Evolutionary conservation across 2,113 vertebrate genomes (phyloP).

Genomic region (Tyto alba): DNA sequence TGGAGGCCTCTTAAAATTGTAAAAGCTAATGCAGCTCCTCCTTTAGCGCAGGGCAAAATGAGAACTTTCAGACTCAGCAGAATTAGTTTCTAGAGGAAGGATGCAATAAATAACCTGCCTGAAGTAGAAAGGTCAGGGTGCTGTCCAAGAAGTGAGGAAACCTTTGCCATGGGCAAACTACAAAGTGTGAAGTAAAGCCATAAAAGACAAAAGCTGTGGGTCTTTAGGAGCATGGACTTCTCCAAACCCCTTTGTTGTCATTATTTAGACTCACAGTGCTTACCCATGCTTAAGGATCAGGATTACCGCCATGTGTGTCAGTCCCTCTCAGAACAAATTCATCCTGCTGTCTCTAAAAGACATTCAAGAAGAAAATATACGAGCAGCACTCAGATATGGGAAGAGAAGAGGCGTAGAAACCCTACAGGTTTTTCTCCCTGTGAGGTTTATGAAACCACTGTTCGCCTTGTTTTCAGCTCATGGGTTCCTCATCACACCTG

Average conservation of each 20-base stretch:
- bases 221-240: accelerated
- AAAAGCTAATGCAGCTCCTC: not conserved
- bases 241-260: not conserved
- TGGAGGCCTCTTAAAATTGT: not conserved
- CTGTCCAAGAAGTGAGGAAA: not conserved
- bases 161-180: not conserved
- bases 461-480: conserved; percentile 6
- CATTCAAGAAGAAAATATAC: accelerated
- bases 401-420: not conserved
- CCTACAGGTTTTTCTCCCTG: not conserved
- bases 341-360: not conserved
- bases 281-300: not conserved
- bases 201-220: accelerated
- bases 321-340: not conserved
- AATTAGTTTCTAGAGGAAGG: not conserved
- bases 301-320: accelerated
- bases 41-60: not conserved
- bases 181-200: not conserved
- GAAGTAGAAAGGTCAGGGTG: not conserved
- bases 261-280: accelerated
- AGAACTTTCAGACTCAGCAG: not conserved
- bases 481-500: conserved; percentile 18
- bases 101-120: not conserved
- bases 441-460: not conserved
- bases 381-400: not conserved